Conservation (phyloP, 2,888 invertebrate genomes). For the Catocala sponsa region DNA sequence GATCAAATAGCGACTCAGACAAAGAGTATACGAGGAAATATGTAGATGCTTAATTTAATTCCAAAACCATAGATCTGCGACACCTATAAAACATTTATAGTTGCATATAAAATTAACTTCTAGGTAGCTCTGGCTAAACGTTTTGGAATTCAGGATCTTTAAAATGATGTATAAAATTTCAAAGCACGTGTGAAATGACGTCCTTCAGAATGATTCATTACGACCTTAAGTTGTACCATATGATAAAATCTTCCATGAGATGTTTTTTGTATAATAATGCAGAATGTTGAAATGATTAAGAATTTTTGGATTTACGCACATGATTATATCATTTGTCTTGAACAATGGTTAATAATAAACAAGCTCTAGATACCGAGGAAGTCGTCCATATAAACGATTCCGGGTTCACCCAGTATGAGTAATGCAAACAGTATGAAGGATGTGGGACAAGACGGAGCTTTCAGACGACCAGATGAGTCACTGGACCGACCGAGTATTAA, state of each 20-base stretch:
- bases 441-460: slow-evolving; percentile 84
- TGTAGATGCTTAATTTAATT: slow-evolving; percentile 31
- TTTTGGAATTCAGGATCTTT: slow-evolving; percentile 60
- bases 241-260: slow-evolving; percentile 40
- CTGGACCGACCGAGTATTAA: slow-evolving; percentile 77
- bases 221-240: slow-evolving; percentile 37
- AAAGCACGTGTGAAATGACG: slow-evolving; percentile 50
- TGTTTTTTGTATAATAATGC: slow-evolving; percentile 13
- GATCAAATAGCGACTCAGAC: slow-evolving; percentile 39
- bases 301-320: slow-evolving; percentile 39
- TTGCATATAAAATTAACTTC: slow-evolving; percentile 43
- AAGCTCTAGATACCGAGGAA: slow-evolving; percentile 54
- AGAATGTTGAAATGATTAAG: slow-evolving; percentile 31
- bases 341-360: slow-evolving; percentile 49
- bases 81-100: slow-evolving; percentile 36
- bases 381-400: slow-evolving; percentile 71
- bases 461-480: slow-evolving; percentile 84
- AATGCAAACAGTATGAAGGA: slow-evolving; percentile 81
- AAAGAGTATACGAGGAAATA: slow-evolving; percentile 54
- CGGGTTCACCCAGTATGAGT: slow-evolving; percentile 84
- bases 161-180: slow-evolving; percentile 46
- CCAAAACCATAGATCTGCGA: slow-evolving; percentile 25
- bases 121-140: slow-evolving; percentile 48
- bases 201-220: slow-evolving; percentile 58
- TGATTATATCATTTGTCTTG: slow-evolving; percentile 38